Evolutionary conservation across 2,888 invertebrate genomes (phyloP).

Genomic region (Pristionchus entomophagus): DNA sequence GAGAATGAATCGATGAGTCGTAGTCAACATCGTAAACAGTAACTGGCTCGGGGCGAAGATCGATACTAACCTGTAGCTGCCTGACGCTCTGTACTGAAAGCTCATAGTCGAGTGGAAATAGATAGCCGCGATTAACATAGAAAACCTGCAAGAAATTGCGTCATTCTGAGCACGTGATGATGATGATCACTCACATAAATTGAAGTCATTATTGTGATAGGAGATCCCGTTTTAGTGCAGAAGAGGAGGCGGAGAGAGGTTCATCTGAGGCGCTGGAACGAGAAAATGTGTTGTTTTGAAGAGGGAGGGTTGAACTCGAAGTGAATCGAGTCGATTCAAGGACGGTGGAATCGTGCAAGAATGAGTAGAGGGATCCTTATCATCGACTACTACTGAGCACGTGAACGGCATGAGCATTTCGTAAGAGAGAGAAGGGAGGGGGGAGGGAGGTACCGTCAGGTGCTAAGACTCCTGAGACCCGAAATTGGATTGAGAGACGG

Average conservation of each 20-base stretch:
- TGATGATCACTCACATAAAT: neutral
- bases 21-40: slow-evolving; percentile 20
- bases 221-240: slow-evolving; percentile 31
- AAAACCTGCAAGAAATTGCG: slow-evolving; percentile 27
- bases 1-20: neutral
- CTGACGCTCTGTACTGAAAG: slow-evolving; percentile 16
- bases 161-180: neutral
- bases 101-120: slow-evolving; percentile 39
- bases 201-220: slow-evolving; percentile 26
- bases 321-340: neutral
- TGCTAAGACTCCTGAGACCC: neutral
- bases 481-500: neutral
- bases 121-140: slow-evolving; percentile 42
- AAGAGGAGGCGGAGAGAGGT: neutral
- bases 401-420: slow-evolving; percentile 4
- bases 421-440: slow-evolving; percentile 8
- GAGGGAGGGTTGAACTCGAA: slow-evolving; percentile 22
- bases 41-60: neutral
- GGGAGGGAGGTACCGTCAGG: neutral
- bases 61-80: neutral
- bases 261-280: neutral
- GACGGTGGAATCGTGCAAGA: neutral
- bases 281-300: neutral
- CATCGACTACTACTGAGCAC: neutral
- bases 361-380: neutral